A percentile compares a stretch with the other conserved stretches of the same genome.
Evolutionary conservation across 2,113 vertebrate species (phyloP).

Genomic region (Chaetura pelagica): DNA sequence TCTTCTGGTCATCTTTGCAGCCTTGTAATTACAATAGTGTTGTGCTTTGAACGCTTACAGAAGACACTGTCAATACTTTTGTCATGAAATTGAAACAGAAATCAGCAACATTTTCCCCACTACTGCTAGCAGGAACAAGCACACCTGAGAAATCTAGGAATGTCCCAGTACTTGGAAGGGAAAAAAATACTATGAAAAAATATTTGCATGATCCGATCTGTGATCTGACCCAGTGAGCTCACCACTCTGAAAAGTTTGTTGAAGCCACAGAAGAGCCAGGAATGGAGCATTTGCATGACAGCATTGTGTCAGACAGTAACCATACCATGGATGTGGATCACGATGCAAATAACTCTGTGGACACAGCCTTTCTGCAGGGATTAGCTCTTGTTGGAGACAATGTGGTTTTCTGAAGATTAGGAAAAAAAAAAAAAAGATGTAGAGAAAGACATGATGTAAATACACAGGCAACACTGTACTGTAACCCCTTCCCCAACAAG

Average conservation of each 20-base stretch:
- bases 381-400: not conserved
- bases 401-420: not conserved
- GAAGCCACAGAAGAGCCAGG: not conserved
- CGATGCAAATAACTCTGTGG: not conserved
- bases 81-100: not conserved
- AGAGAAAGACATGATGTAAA: not conserved
- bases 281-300: not conserved
- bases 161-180: not conserved
- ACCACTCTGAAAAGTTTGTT: not conserved
- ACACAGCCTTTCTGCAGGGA: not conserved
- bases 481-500: not conserved
- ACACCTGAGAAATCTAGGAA: not conserved
- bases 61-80: not conserved
- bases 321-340: not conserved
- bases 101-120: not conserved
- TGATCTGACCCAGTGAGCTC: not conserved
- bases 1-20: not conserved
- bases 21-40: not conserved
- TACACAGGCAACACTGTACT: fast-evolving
- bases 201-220: not conserved
- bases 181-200: not conserved
- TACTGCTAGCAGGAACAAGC: not conserved
- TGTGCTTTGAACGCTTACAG: constrained; percentile 12
- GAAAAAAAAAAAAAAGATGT: not conserved
- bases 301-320: not conserved